Percentiles rank a stretch among this genome's conserved stretches.
Conservation (phyloP, 2,888 invertebrate genomes). For the Trichogramma evanescens region DNA sequence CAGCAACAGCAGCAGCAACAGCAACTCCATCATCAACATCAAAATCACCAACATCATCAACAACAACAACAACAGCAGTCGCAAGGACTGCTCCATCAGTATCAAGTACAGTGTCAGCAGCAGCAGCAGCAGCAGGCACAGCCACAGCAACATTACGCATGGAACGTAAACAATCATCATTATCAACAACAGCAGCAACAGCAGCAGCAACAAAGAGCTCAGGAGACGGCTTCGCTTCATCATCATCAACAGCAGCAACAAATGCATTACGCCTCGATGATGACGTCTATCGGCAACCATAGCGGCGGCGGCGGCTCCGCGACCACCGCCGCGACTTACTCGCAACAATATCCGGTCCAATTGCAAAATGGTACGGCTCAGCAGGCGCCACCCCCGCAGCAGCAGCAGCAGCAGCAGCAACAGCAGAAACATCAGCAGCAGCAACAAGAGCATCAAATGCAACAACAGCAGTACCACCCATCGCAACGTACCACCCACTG, state of each 20-base stretch:
- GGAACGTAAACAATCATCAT: constrained; percentile 14
- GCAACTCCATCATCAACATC: constrained; percentile 27
- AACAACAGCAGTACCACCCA: constrained; percentile 30
- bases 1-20: constrained; percentile 32
- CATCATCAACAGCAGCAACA: constrained; percentile 22
- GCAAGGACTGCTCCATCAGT: constrained; percentile 20
- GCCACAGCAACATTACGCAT: constrained; percentile 24
- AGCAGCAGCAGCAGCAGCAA: constrained; percentile 35
- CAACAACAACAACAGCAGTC: constrained; percentile 13
- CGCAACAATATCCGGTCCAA: constrained; percentile 34
- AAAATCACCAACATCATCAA: constrained; percentile 18
- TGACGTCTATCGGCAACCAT: background rate
- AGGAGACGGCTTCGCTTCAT: background rate
- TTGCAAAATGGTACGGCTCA: constrained; percentile 24
- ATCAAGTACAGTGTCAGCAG: constrained; percentile 20
- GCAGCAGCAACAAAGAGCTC: constrained; percentile 1
- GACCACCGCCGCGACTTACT: background rate
- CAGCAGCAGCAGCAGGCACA: constrained; percentile 23
- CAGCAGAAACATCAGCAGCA: constrained; percentile 28
- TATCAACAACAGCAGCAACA: constrained; percentile 20
- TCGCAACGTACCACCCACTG: constrained; percentile 14
- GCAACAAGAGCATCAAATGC: constrained; percentile 21
- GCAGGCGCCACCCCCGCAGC: constrained; percentile 34
- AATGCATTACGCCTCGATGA: background rate
- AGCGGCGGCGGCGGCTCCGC: constrained; percentile 1